Base-by-base conservation (phyloP, 2,113 vertebrate genomes). In the Nipponia nippon region DNA sequence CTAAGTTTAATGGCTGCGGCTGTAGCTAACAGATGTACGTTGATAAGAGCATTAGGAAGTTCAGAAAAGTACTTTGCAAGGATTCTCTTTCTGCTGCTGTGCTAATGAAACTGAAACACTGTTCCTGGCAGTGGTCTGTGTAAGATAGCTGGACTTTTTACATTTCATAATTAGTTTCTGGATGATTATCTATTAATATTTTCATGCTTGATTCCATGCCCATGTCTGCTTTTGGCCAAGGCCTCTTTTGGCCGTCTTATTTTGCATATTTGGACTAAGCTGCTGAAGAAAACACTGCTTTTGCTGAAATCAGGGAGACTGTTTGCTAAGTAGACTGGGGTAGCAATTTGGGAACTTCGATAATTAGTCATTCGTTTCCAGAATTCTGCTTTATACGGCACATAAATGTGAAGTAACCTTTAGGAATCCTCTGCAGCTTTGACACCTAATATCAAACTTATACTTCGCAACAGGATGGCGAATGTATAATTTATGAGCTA, bases 381-480 rank as follows among this genome's bases (percentile, higher is more conserved):
- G 71, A 90, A 75, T 36, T 86, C 75, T 87, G 71, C 85, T 92
- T 90, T 89, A 75, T 92, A 72, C 25, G 13, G 88, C 55, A 53
- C 83, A 82, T n/a, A 89, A 83, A 92, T 73, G 69, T 81, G 47
- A 78, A 61, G 44, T 95, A 90, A 97, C 77, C 94, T 97, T 96
- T 96, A 88, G 89, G 82, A 94, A 97, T 95, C 83, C 71, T 89
- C 80, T 81, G 58, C 78, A 91, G 97, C 87, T 95, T 93, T 96
- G 91, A 89, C 87, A 95, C 49, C 50, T 78, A 84, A 81, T 77
- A 95, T 89, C 93, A 88, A 85, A 77, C 46, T 59, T 94, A 20
- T 18, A 83, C 52, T 87, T 91, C 44, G 7, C 61, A 95, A 93
- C 66, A 46, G 65, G 55, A 80, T 11, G 30, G 78, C 52, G 91